Conservation (phyloP, 2,113 vertebrate species). For the Nothocercus julius region DNA sequence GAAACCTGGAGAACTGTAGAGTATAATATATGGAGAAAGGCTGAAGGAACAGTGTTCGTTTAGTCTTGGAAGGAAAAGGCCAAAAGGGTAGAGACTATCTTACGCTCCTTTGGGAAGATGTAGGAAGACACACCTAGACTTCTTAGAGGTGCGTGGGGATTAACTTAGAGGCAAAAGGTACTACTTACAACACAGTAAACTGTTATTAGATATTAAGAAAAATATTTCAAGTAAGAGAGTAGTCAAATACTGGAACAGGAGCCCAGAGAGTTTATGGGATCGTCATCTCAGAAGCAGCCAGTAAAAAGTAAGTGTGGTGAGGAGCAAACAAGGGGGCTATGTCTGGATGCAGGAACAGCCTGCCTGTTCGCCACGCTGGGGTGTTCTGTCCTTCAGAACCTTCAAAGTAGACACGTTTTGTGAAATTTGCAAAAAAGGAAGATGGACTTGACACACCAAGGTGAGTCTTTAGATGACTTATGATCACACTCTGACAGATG, state of each 20-base stretch:
- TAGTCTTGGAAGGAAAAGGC: background rate
- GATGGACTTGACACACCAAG: background rate
- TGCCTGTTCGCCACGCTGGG: background rate
- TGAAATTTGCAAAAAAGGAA: background rate
- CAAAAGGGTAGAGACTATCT: background rate
- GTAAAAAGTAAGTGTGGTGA: background rate
- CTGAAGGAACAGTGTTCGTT: background rate
- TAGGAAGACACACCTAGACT: fast-evolving
- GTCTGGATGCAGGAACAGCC: background rate
- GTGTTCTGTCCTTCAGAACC: background rate
- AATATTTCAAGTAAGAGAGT: background rate
- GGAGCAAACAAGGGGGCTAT: background rate
- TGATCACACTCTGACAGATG: background rate
- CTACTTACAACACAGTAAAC: background rate
- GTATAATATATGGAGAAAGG: background rate
- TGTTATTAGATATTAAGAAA: background rate
- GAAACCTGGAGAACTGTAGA: background rate
- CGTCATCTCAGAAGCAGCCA: background rate
- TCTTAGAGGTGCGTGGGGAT: background rate
- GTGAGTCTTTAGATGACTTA: background rate
- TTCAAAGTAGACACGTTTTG: background rate
- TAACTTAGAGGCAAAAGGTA: background rate
- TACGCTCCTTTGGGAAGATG: background rate
- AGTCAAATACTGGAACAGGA: background rate
- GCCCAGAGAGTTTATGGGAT: background rate